Conservation (phyloP, 2,113 vertebrate species). For the Sciurus niger region DNA sequence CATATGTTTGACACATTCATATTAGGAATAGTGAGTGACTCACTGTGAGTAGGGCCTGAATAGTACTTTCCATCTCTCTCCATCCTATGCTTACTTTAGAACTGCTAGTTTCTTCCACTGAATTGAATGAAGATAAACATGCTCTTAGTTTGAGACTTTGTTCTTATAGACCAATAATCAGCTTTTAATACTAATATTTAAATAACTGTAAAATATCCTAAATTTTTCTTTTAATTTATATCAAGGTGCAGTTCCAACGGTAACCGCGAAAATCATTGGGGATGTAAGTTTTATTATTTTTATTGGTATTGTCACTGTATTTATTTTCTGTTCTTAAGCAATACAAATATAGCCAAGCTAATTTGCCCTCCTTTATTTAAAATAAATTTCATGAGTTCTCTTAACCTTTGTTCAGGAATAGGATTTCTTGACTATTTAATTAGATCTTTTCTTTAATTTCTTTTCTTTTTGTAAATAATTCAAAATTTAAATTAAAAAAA, state of each 20-base stretch:
- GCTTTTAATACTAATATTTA: slow-evolving; percentile 72
- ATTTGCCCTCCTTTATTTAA: background rate
- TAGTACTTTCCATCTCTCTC: background rate
- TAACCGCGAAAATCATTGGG: slow-evolving; percentile 95
- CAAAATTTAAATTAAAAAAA: too few species aligned
- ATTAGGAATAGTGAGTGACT: background rate
- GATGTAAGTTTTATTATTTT: slow-evolving; percentile 92
- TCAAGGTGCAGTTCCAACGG: slow-evolving; percentile 95
- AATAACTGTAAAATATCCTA: slow-evolving; percentile 56
- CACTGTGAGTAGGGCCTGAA: background rate
- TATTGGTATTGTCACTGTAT: slow-evolving; percentile 57
- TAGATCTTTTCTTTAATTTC: slow-evolving; percentile 5
- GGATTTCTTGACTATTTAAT: slow-evolving; percentile 41
- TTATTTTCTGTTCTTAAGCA: slow-evolving; percentile 26
- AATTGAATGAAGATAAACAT: slow-evolving; percentile 47
- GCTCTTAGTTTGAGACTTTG: slow-evolving; percentile 44
- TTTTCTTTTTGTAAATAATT: too few species aligned
- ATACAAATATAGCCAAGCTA: background rate
- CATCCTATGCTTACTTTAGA: background rate
- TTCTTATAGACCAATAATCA: slow-evolving; percentile 42
- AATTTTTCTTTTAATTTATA: slow-evolving; percentile 77
- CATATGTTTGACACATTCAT: background rate
- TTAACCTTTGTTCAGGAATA: slow-evolving; percentile 53
- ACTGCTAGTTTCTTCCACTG: slow-evolving; percentile 25
- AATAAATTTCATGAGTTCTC: slow-evolving; percentile 42